Conservation (phyloP, 2,797 vertebrate species). For the Liparis tanakae region DNA sequence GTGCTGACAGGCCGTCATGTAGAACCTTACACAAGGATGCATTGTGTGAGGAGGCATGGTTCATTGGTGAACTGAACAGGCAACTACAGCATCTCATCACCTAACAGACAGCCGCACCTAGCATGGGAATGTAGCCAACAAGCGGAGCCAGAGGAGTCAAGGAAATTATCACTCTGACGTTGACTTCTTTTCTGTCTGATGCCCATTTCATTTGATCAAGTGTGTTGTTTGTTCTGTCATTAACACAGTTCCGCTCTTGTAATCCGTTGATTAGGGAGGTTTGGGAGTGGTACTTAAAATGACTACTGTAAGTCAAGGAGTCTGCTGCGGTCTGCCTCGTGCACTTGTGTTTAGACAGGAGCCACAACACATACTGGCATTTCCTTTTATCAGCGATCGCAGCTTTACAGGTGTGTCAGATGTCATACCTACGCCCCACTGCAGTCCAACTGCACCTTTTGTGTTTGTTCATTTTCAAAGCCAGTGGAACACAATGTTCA, state of each 20-base stretch:
- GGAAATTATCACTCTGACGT: background rate
- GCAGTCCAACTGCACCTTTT: constrained; percentile 5
- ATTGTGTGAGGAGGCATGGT: constrained; percentile 53
- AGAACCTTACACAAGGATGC: constrained; percentile 48
- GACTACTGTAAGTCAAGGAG: constrained; percentile 45
- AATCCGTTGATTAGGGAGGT: constrained; percentile 60
- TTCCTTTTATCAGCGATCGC: constrained; percentile 65
- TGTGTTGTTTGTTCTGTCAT: constrained; percentile 37
- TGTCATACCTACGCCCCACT: constrained; percentile 9
- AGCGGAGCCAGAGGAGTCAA: constrained; percentile 11
- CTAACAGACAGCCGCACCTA: constrained; percentile 54
- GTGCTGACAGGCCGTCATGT: constrained; percentile 48
- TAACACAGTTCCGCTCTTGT: constrained; percentile 39
- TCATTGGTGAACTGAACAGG: constrained; percentile 51
- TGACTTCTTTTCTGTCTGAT: constrained; percentile 24
- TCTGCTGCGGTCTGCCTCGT: constrained; percentile 32
- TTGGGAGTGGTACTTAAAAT: constrained; percentile 67
- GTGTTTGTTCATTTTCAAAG: background rate
- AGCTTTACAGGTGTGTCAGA: constrained; percentile 58
- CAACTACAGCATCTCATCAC: constrained; percentile 46
- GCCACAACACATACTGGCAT: constrained; percentile 50
- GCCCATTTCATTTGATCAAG: constrained; percentile 8
- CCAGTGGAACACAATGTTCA: background rate
- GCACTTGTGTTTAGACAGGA: constrained; percentile 41
- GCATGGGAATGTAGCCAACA: constrained; percentile 35